Base-by-base conservation (phyloP, 2,113 vertebrate species). In the Urocynchramus pylzowi region DNA sequence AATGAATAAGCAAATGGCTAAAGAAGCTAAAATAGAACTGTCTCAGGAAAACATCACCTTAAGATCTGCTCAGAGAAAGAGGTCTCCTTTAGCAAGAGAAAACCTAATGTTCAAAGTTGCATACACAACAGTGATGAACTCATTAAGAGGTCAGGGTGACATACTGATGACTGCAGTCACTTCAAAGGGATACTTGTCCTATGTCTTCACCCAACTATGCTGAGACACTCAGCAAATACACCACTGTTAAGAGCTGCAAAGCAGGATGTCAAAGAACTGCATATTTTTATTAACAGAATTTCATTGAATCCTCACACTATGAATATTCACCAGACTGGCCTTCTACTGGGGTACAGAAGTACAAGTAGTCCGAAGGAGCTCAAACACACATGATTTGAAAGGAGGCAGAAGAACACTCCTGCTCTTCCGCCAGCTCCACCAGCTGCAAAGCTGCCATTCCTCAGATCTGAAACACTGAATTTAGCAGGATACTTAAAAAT, bases 91-190 rank as follows among this genome's bases (percentile, higher is more conserved):
- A 39, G 13, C 20, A 89, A 37, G 73, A 49, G 13, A 37, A 75
- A 31, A 53, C n/a, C 18, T 39, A 6, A 45, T 4, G 6, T 13
- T 83, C 61, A 21, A 3, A 42, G 37, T 12, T 54, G 10, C 19
- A 31, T 13, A 47, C 6, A 49, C 33, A 64, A 19, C 2, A 87
- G 28, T 2, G 5, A 37, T 30, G 7, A 54, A 16, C n/a, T 69
- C 42, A 45, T 60, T 30, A 44, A 28, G 57, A 67, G 15, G 37
- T 57, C 65, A 35, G 11, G 18, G 50, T 33, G 50, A 30, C 52
- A 37, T 7, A 13, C 0, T 41, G 28, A 69, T 41, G 21, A 53
- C 0, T n/a, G 16, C 1, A 53, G 26, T 35, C 31, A 22, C 63
- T 52, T 56, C 24, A 30, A 11, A 84, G 22, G 2, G 15, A 52